phyloP scores from a whole-genome alignment of 1,140 invertebrate species.

The Lepidostoma basale region DNA sequence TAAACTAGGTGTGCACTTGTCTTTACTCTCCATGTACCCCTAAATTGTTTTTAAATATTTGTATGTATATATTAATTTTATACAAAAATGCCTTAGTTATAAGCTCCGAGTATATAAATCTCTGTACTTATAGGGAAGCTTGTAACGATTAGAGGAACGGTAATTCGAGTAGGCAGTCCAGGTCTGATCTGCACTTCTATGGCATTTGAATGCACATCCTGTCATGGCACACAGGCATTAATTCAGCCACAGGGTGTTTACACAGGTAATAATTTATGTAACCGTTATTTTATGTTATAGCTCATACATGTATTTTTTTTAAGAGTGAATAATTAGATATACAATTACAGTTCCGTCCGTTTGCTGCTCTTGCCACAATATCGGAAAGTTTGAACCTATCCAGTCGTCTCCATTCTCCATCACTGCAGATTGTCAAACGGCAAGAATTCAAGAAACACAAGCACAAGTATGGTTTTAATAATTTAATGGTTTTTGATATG shows the following conservation, averaged over 20 bases:
- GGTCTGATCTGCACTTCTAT: slow-evolving; percentile 77
- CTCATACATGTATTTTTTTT: neutral
- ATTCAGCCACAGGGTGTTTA: slow-evolving; percentile 68
- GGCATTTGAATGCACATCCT: slow-evolving; percentile 80
- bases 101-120: too few relatives aligned
- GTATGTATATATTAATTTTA: too few relatives aligned
- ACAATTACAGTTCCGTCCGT: slow-evolving; percentile 55
- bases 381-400: slow-evolving; percentile 70
- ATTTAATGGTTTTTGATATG: neutral
- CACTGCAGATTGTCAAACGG: slow-evolving; percentile 77
- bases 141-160: slow-evolving; percentile 82
- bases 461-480: slow-evolving; percentile 60
- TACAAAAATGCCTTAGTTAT: too few relatives aligned
- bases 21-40: too few relatives aligned
- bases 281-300: neutral
- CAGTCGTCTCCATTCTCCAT: slow-evolving; percentile 72
- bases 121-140: slow-evolving; percentile 71
- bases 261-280: slow-evolving; percentile 51
- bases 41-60: too few relatives aligned
- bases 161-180: slow-evolving; percentile 80
- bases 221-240: slow-evolving; percentile 67
- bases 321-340: neutral
- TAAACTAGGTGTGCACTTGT: too few relatives aligned
- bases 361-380: slow-evolving; percentile 66
- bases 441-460: slow-evolving; percentile 81